phyloP scores from a whole-genome alignment of 2,888 invertebrate species.

The Hyppa rectilinea region DNA sequence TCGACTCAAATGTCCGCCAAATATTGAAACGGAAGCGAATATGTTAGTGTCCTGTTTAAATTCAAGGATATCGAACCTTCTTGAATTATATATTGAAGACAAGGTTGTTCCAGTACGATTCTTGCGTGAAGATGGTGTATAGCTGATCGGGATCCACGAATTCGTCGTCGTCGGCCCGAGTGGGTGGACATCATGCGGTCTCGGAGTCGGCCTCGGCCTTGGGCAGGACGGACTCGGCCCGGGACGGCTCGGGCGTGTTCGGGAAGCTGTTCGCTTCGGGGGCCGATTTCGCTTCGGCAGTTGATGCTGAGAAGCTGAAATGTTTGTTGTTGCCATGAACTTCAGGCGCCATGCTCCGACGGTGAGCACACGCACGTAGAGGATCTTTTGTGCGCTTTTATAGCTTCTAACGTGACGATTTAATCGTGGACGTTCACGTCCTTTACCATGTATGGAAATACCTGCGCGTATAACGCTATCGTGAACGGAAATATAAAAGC shows the following conservation, averaged over 20 bases:
- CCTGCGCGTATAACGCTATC: background rate
- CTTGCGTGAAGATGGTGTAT: conserved; percentile 71
- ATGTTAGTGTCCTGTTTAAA: conserved; percentile 2
- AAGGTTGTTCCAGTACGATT: conserved; percentile 69
- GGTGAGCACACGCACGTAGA: background rate
- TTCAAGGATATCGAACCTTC: conserved; percentile 6
- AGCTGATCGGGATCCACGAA: conserved; percentile 71
- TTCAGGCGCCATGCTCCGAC: background rate
- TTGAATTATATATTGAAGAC: conserved; percentile 55
- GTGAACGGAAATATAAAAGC: background rate
- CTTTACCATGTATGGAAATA: background rate
- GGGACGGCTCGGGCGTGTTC: conserved; percentile 57
- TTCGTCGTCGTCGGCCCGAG: conserved; percentile 44
- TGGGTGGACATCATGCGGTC: conserved; percentile 74
- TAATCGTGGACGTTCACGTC: background rate
- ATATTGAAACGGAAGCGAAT: conserved; percentile 12
- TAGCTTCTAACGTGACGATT: background rate
- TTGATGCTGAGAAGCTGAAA: conserved; percentile 74
- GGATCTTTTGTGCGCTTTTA: too few relatives aligned
- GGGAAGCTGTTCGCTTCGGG: conserved; percentile 65
- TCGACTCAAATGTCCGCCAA: conserved; percentile 16
- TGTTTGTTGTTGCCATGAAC: background rate
- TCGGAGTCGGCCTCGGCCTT: conserved; percentile 75
- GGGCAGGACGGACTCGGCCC: conserved; percentile 67
- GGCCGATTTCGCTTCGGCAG: conserved; percentile 66